Conservation (phyloP, 2,797 vertebrate species). For the Hoplostethus mediterraneus region DNA sequence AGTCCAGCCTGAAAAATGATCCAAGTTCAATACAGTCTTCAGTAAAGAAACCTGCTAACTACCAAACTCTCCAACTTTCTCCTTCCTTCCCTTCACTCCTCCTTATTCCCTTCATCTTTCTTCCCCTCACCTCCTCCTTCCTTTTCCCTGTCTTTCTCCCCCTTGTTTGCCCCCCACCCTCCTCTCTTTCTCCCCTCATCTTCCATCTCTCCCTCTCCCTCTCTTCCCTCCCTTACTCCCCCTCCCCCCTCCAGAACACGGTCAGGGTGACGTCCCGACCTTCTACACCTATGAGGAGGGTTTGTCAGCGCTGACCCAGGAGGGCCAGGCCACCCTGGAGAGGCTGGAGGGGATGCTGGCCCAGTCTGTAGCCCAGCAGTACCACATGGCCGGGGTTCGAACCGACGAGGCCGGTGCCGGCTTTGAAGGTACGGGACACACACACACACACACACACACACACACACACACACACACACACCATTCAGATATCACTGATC, state of each 20-base stretch:
- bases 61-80: no score
- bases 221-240: neutral
- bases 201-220: neutral
- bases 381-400: slow-evolving; percentile 96
- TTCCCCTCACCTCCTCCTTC: no score
- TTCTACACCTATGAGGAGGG: slow-evolving; percentile 98
- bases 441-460: neutral
- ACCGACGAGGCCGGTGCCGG: slow-evolving; percentile 87
- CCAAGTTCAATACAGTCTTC: no score
- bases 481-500: neutral
- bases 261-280: slow-evolving; percentile 88
- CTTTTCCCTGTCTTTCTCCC: no score
- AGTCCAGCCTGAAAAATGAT: no score
- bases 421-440: slow-evolving; percentile 85
- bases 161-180: no score
- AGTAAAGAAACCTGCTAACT: no score
- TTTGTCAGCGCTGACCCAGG: slow-evolving; percentile 90
- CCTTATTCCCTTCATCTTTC: no score
- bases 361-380: slow-evolving; percentile 90
- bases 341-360: slow-evolving; percentile 96
- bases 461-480: slow-evolving; percentile 3
- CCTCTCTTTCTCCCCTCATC: neutral
- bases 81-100: no score
- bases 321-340: slow-evolving; percentile 94
- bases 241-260: slow-evolving; percentile 82